Evolutionary conservation across 2,113 vertebrate genomes (phyloP).

Genomic region (Nesoenas mayeri): DNA sequence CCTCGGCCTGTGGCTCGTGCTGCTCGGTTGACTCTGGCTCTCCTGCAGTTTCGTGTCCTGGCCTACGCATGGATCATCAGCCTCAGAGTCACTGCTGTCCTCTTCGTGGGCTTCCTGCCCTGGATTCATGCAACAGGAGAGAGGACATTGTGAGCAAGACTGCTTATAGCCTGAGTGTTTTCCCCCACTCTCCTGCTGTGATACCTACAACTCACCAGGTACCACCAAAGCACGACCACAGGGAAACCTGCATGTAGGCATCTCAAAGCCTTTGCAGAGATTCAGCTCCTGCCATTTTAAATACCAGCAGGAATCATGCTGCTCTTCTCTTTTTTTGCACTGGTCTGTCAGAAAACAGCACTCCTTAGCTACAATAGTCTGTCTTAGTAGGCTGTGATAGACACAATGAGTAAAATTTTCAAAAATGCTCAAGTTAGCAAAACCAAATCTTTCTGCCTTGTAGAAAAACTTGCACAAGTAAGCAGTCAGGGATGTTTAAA

Average conservation of each 20-base stretch:
- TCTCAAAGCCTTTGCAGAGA: neutral
- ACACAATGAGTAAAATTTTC: neutral
- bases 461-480: neutral
- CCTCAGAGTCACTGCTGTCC: slow-evolving; percentile 96
- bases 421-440: neutral
- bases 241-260: neutral
- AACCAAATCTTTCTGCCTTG: neutral
- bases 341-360: neutral
- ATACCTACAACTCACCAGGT: neutral
- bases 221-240: neutral
- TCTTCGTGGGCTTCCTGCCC: slow-evolving; percentile 88
- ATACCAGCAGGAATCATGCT: neutral
- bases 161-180: neutral
- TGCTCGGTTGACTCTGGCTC: slow-evolving; percentile 79
- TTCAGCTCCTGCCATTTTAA: neutral
- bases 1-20: slow-evolving; percentile 81
- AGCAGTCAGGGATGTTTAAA: neutral
- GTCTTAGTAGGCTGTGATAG: neutral
- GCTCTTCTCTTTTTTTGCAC: neutral
- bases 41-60: slow-evolving; percentile 79
- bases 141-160: neutral
- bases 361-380: fast-evolving
- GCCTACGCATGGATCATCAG: slow-evolving; percentile 82
- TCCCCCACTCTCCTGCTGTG: neutral
- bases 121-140: slow-evolving; percentile 56